These are phyloP conservation scores for Bradysia coprophila DNA, from an alignment of 1,140 invertebrate genomes.

Conservation along the genomic window DNA sequence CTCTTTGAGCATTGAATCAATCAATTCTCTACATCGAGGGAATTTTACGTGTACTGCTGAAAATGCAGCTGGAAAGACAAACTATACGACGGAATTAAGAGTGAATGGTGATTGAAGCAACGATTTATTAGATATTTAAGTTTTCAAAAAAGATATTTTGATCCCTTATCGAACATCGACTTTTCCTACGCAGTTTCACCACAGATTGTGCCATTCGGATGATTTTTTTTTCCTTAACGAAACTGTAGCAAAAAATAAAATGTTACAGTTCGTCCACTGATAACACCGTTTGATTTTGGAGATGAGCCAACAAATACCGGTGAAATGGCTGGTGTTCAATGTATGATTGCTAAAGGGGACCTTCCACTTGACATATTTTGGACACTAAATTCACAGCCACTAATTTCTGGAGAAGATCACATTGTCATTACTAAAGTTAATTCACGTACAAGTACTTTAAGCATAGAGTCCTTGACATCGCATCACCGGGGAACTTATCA, in stretches of 20 bases:
- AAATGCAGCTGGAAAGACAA: conserved; percentile 30
- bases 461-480: conserved; percentile 33
- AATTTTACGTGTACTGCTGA: conserved; percentile 39
- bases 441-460: conserved; percentile 33
- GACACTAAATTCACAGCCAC: conserved; percentile 32
- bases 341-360: conserved; percentile 41
- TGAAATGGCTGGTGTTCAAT: conserved; percentile 30
- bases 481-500: conserved; percentile 35
- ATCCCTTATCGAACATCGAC: conserved; percentile 5
- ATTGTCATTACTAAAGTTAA: conserved; percentile 16
- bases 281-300: conserved; percentile 28
- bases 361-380: conserved; percentile 40
- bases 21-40: conserved; percentile 26
- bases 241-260: too few species aligned
- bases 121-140: neutral
- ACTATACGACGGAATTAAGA: conserved; percentile 25
- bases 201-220: conserved; percentile 28
- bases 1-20: conserved; percentile 36
- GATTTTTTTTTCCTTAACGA: too few species aligned
- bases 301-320: conserved; percentile 29
- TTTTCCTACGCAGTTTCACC: conserved; percentile 25
- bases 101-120: conserved; percentile 36
- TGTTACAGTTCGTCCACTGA: conserved; percentile 29
- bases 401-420: conserved; percentile 11
- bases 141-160: conserved; percentile 7